A percentile compares a stretch with the other conserved stretches of the same genome.
phyloP scores from a whole-genome alignment of 2,113 vertebrate species.

The Ceyx margarethae region DNA sequence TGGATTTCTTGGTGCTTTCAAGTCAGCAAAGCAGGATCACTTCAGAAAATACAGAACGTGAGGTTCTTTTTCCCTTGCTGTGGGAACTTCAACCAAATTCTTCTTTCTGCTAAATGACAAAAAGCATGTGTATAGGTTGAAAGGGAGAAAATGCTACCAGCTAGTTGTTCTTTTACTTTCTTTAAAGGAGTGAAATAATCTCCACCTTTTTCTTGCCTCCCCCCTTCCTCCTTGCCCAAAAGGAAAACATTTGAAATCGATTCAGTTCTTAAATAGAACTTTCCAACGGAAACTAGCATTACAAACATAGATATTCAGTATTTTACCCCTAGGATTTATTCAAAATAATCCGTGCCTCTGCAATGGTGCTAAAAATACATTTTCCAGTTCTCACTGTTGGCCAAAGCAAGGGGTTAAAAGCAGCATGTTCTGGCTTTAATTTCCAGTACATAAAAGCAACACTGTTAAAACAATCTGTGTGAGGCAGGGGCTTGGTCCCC shows the following conservation, averaged over 20 bases:
- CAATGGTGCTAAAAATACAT: constrained; percentile 44
- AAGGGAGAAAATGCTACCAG: not conserved
- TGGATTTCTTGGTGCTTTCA: constrained; percentile 26
- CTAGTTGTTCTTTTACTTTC: constrained; percentile 24
- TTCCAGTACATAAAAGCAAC: constrained; percentile 43
- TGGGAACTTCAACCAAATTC: constrained; percentile 37
- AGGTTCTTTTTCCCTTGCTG: constrained; percentile 30
- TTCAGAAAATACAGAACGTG: constrained; percentile 51
- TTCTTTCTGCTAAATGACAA: constrained; percentile 28
- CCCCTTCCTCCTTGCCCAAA: constrained; percentile 1
- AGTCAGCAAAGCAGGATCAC: constrained; percentile 40
- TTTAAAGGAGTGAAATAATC: constrained; percentile 32
- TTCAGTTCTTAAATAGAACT: constrained; percentile 67
- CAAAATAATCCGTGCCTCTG: constrained; percentile 6
- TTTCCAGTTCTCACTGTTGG: constrained; percentile 43
- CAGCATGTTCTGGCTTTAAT: constrained; percentile 1
- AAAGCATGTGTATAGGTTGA: constrained; percentile 30
- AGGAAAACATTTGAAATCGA: constrained; percentile 63
- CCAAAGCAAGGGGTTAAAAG: constrained; percentile 61
- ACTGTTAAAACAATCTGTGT: constrained; percentile 36
- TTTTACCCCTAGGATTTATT: constrained; percentile 68
- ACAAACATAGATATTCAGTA: constrained; percentile 64
- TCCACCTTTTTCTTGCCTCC: constrained; percentile 15
- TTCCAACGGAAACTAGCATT: constrained; percentile 65
- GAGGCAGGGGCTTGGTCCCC: not conserved